These are phyloP conservation scores for Ctenochaetus hawaiiensis DNA, from an alignment of 2,797 vertebrate genomes.

Conservation along the genomic window DNA sequence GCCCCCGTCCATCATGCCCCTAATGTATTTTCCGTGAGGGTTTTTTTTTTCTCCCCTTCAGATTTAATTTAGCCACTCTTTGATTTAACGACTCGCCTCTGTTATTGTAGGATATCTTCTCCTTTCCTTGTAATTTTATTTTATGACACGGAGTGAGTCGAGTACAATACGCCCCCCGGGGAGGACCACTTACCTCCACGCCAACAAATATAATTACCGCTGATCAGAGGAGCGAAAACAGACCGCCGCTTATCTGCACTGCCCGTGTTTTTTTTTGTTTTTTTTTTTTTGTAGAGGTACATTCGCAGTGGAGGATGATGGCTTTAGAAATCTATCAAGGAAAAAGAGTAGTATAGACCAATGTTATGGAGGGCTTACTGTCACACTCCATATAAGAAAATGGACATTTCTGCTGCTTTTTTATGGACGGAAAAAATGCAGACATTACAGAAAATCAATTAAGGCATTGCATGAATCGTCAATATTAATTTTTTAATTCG, in stretches of 20 bases:
- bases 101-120: slow-evolving; percentile 85
- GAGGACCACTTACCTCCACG: slow-evolving; percentile 81
- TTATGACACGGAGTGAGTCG: slow-evolving; percentile 76
- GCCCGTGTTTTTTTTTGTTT: slow-evolving; percentile 66
- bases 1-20: slow-evolving; percentile 64
- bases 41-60: slow-evolving; percentile 47
- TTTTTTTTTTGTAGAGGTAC: slow-evolving; percentile 55
- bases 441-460: accelerated
- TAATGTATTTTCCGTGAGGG: slow-evolving; percentile 83
- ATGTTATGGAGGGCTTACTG: not conserved
- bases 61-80: slow-evolving; percentile 81
- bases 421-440: not conserved
- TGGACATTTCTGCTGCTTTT: not conserved
- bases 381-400: slow-evolving; percentile 11
- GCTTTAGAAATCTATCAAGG: slow-evolving; percentile 26
- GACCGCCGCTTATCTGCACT: slow-evolving; percentile 86
- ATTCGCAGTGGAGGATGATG: slow-evolving; percentile 59
- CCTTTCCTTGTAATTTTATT: slow-evolving; percentile 85
- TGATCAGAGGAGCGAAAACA: slow-evolving; percentile 86
- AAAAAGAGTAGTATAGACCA: slow-evolving; percentile 18
- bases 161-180: slow-evolving; percentile 80
- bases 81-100: slow-evolving; percentile 81
- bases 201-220: slow-evolving; percentile 81
- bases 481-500: not conserved
- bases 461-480: not conserved